phyloP scores from a whole-genome alignment of 2,888 invertebrate genomes.

The Amphipyra tragopoginis region DNA sequence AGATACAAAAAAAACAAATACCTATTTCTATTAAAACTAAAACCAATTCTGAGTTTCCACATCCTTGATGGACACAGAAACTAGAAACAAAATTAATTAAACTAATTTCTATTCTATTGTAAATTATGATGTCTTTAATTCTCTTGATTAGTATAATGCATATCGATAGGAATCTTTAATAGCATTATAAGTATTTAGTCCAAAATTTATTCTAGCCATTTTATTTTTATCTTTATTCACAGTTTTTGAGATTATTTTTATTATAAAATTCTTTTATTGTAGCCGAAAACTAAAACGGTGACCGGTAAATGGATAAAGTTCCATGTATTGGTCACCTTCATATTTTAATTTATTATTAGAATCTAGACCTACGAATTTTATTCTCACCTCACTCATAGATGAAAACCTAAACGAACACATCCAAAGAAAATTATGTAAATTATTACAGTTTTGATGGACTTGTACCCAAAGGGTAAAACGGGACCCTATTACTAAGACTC shows the following conservation, averaged over 20 bases:
- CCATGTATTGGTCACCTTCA: too few relatives aligned
- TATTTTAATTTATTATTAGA: too few relatives aligned
- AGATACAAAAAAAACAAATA: too few relatives aligned
- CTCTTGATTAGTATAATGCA: conserved; percentile 45
- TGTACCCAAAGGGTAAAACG: too few relatives aligned
- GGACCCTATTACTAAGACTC: too few relatives aligned
- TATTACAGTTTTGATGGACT: too few relatives aligned
- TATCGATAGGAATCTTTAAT: conserved; percentile 44
- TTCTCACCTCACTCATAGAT: too few relatives aligned
- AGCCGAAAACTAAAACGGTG: neutral
- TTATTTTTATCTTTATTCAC: conserved; percentile 3
- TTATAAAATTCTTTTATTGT: neutral
- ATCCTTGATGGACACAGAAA: conserved; percentile 59
- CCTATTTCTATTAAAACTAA: neutral
- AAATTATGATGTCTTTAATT: conserved; percentile 50
- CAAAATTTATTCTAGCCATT: conserved; percentile 11
- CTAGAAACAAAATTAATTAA: conserved; percentile 71
- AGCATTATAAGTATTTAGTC: conserved; percentile 27
- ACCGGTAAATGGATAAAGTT: neutral
- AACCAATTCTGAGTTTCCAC: neutral
- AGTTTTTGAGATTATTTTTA: conserved; percentile 1
- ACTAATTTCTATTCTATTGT: conserved; percentile 68
- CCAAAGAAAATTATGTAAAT: too few relatives aligned
- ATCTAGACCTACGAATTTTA: too few relatives aligned
- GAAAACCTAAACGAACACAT: too few relatives aligned